Evolutionary conservation across 2,113 vertebrate genomes (phyloP), one percentile per base, ranked within the genome.

Genomic region (Proteles cristata): DNA sequence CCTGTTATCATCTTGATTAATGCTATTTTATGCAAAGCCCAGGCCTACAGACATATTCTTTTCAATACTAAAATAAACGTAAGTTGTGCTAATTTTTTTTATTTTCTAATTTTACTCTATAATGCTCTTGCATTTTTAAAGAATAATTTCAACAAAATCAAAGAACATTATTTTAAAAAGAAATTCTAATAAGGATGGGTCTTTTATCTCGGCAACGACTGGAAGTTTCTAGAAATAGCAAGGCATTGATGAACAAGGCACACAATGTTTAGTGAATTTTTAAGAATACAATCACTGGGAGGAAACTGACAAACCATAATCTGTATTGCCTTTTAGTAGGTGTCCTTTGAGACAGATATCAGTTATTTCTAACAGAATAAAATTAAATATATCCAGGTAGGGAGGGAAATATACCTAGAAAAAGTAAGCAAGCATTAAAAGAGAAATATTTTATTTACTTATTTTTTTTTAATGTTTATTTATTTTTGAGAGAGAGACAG

Each of bases 1-100:
- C 99, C 99, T n/a, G 99, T 99, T 74, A 99, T 99, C 94, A 99
- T 99, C 98, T 98, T 99, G 95, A 99, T 99, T 96, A 99, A 99
- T 98, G 99, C 99, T 74, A 98, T 99, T 98, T 98, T 99, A 95
- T 99, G 99, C 98, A 99, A 99, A 99, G 99, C 99, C 28, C 99
- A 99, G 97, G 99, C 99, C 9, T 99, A 99, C 97, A 99, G 99
- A 61, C 99, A 99, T 98, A 99, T 99, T 97, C 98, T 99, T 97
- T 99, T 99, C 98, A 99, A 99, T 98, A 99, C 99, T 14, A 98
- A 99, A 94, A 98, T 99, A 98, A 99, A 99, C 76, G 99, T 99
- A 99, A 99, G 99, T 99, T 97, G 63, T 97, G 0, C 1, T 33
- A 26, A 14, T 31, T 48, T 66, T 66, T 43, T 94, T n/a, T 28